phyloP scores from a whole-genome alignment of 2,113 vertebrate species.

The Hystrix brachyura region DNA sequence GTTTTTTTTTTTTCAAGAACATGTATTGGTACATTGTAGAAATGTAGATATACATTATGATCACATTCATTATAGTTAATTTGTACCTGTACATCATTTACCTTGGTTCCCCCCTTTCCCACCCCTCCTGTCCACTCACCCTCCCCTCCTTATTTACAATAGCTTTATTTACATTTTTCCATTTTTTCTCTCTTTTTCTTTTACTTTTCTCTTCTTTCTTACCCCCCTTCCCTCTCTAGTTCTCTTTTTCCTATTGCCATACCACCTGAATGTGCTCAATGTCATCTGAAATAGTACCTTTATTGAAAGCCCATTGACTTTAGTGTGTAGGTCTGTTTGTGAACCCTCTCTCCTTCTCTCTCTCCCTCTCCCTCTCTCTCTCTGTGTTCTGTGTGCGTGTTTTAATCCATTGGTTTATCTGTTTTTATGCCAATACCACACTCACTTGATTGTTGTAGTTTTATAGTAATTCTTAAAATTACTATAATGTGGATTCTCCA shows the following conservation, averaged over 20 bases:
- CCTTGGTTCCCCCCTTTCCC: no score
- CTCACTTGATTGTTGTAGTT: conserved; percentile 24
- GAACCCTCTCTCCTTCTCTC: background rate
- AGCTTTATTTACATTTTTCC: no score
- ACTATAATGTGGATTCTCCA: background rate
- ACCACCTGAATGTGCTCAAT: background rate
- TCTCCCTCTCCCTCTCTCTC: background rate
- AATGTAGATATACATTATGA: no score
- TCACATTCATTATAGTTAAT: no score
- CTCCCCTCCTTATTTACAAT: no score
- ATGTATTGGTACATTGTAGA: no score
- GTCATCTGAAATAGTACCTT: background rate
- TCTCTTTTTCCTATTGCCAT: background rate
- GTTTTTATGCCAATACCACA: conserved; percentile 19
- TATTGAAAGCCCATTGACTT: background rate
- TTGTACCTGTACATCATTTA: no score
- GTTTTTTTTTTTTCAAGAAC: background rate
- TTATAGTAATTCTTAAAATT: conserved; percentile 55
- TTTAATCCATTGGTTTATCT: background rate
- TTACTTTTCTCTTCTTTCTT: no score
- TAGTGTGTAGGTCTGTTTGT: background rate
- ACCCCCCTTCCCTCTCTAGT: no score
- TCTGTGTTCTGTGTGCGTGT: background rate
- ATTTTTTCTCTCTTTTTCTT: no score
- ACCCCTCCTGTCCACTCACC: no score